Evolutionary conservation across 2,113 vertebrate genomes (phyloP).

Genomic region (Cranoglanis bouderius): DNA sequence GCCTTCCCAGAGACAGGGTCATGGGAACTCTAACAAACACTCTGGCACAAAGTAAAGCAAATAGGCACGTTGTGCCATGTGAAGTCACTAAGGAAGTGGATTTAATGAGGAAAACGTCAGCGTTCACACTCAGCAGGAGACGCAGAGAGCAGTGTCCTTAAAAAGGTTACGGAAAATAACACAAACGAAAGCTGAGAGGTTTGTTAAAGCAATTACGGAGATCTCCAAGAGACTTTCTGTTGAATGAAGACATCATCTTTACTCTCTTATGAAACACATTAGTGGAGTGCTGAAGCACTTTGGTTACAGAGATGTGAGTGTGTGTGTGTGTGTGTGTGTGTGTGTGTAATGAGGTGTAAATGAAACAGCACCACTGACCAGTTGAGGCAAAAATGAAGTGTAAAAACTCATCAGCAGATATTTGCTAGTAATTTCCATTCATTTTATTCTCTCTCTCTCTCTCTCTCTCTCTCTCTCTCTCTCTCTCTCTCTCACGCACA

Average conservation of each 20-base stretch:
- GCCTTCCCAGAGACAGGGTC: constrained; percentile 16
- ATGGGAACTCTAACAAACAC: constrained; percentile 28
- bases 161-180: neutral
- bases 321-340: neutral
- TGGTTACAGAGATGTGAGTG: neutral
- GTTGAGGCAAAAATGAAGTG: constrained; percentile 13
- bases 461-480: neutral
- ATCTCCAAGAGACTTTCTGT: neutral
- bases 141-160: neutral
- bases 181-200: neutral
- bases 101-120: neutral
- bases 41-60: neutral
- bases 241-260: constrained; percentile 19
- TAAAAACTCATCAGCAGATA: constrained; percentile 5
- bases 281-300: constrained; percentile 6
- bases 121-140: neutral
- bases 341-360: constrained; percentile 4
- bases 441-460: neutral
- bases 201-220: neutral
- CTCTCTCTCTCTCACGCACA: neutral
- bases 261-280: neutral
- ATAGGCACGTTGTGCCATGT: neutral
- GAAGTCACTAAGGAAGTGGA: neutral
- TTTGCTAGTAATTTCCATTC: constrained; percentile 1
- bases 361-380: neutral